These are phyloP conservation scores for Psylliodes chrysocephalus DNA, from an alignment of 2,888 invertebrate genomes.

Conservation along the genomic window DNA sequence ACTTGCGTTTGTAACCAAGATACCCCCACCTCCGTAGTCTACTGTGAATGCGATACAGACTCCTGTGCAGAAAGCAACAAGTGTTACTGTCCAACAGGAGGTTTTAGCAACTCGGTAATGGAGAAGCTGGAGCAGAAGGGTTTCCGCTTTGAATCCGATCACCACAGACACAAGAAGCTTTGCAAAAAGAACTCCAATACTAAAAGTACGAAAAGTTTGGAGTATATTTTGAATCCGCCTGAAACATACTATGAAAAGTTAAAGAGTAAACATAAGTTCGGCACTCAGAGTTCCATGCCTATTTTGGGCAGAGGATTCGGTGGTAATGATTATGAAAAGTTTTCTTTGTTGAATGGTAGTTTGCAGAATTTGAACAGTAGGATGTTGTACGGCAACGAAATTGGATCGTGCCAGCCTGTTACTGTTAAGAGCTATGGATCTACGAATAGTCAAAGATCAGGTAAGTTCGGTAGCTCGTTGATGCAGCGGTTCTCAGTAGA, in stretches of 20 bases:
- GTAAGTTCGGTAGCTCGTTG: no score
- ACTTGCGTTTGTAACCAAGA: constrained; percentile 72
- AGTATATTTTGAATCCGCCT: constrained; percentile 67
- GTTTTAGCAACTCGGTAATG: constrained; percentile 58
- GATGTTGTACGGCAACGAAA: constrained; percentile 54
- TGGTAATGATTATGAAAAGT: constrained; percentile 76
- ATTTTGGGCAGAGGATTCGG: background rate
- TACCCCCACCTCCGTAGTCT: constrained; percentile 63
- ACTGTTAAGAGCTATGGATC: constrained; percentile 46
- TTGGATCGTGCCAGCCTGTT: constrained; percentile 36
- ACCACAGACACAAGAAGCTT: constrained; percentile 56
- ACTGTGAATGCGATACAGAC: constrained; percentile 86
- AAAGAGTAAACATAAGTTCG: constrained; percentile 47
- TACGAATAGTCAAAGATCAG: constrained; percentile 42
- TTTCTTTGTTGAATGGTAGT: constrained; percentile 65
- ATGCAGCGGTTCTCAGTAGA: no score
- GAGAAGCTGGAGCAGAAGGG: constrained; percentile 67
- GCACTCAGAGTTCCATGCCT: constrained; percentile 38
- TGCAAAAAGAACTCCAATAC: constrained; percentile 61
- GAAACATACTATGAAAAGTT: constrained; percentile 67
- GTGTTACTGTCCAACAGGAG: constrained; percentile 75
- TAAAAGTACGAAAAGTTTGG: constrained; percentile 65
- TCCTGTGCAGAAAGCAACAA: constrained; percentile 89
- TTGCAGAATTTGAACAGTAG: constrained; percentile 54
- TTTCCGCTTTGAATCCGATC: constrained; percentile 55